phyloP scores from a whole-genome alignment of 2,797 vertebrate genomes.

The Bovichtus variegatus region DNA sequence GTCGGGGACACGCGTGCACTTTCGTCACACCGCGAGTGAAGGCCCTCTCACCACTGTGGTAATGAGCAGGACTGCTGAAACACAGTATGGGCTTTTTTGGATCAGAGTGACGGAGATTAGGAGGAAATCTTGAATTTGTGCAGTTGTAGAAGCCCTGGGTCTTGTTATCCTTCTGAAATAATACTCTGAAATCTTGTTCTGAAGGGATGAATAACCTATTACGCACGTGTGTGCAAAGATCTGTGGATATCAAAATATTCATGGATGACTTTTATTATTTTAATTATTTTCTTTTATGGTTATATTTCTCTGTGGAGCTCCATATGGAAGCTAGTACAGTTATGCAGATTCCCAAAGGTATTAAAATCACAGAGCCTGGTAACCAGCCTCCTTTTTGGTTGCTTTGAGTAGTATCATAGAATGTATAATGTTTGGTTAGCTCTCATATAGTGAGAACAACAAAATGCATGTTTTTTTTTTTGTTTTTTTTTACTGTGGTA shows the following conservation, averaged over 20 bases:
- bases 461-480: slow-evolving; percentile 24
- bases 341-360: slow-evolving; percentile 60
- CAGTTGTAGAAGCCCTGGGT: background rate
- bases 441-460: slow-evolving; percentile 4
- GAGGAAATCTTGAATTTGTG: slow-evolving; percentile 5
- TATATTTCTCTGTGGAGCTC: slow-evolving; percentile 41
- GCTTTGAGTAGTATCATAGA: slow-evolving; percentile 45
- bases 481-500: background rate
- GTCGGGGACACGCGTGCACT: slow-evolving; percentile 20
- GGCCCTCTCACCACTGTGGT: slow-evolving; percentile 43
- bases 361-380: slow-evolving; percentile 63
- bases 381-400: slow-evolving; percentile 45
- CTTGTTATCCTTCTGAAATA: slow-evolving; percentile 11
- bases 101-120: slow-evolving; percentile 4
- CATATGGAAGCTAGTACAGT: slow-evolving; percentile 44
- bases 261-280: slow-evolving; percentile 55
- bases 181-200: background rate
- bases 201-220: slow-evolving; percentile 11
- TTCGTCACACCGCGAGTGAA: slow-evolving; percentile 14
- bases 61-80: slow-evolving; percentile 47
- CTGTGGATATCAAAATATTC: slow-evolving; percentile 50
- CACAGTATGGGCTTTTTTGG: background rate
- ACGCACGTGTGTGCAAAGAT: slow-evolving; percentile 14
- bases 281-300: slow-evolving; percentile 73
- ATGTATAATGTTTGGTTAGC: slow-evolving; percentile 47